These are phyloP conservation scores for Thymelicus lineola DNA, from an alignment of 2,888 invertebrate genomes.

Conservation along the genomic window DNA sequence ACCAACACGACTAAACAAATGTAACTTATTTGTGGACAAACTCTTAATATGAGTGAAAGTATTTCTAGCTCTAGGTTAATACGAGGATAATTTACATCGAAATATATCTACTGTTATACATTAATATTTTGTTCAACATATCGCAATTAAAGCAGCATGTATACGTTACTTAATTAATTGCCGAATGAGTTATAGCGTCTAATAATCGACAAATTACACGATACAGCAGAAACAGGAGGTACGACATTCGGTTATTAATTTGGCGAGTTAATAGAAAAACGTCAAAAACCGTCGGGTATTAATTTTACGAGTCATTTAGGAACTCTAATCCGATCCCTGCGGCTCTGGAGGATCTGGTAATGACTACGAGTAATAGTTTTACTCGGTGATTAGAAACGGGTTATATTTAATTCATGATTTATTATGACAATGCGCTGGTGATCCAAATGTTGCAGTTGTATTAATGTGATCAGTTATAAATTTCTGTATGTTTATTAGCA, in stretches of 20 bases:
- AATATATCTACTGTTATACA: too few species aligned
- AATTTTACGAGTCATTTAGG: constrained; percentile 55
- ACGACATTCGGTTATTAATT: constrained; percentile 31
- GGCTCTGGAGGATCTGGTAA: neutral
- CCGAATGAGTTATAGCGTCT: constrained; percentile 4
- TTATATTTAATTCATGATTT: too few species aligned
- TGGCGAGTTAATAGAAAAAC: constrained; percentile 55
- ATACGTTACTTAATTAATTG: neutral
- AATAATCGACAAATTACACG: constrained; percentile 29
- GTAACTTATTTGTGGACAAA: too few species aligned
- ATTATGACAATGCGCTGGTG: too few species aligned
- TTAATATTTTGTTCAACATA: too few species aligned
- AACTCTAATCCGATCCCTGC: neutral
- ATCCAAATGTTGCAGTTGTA: too few species aligned
- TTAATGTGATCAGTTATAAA: too few species aligned
- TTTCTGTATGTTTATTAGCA: too few species aligned
- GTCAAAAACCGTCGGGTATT: constrained; percentile 57
- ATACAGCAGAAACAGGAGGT: constrained; percentile 18
- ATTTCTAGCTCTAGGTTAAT: too few species aligned
- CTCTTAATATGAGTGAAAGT: too few species aligned
- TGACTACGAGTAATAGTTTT: neutral
- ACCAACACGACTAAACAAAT: too few species aligned
- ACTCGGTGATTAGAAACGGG: neutral
- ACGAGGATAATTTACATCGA: too few species aligned
- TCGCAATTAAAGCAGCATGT: neutral